A percentile compares a stretch with the other conserved stretches of the same genome.
Conservation (phyloP, 35 echinoderm and acorn worm species). For the Eucidaris tribuloides region DNA sequence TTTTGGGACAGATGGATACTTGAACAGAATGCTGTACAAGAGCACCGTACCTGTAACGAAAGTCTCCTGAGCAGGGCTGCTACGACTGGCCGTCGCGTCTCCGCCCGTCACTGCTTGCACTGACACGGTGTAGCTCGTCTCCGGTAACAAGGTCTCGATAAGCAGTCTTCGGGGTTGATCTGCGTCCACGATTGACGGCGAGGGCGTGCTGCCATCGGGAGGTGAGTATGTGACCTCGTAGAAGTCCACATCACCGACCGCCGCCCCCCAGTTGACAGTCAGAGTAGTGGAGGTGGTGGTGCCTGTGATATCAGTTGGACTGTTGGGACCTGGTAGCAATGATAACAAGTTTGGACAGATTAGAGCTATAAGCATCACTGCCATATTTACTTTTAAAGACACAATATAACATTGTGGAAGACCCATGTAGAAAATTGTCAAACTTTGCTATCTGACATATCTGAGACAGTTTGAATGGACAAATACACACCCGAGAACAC, state of each 20-base stretch:
- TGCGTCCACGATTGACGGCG: background rate
- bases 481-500: too few relatives aligned
- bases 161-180: background rate
- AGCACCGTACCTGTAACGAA: constrained; percentile 16
- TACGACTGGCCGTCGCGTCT: background rate
- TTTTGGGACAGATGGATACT: background rate
- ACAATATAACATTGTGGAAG: too few relatives aligned
- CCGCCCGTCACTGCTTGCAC: background rate
- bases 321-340: background rate
- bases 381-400: background rate
- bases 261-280: constrained; percentile 16
- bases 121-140: background rate
- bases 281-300: constrained; percentile 4
- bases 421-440: too few relatives aligned
- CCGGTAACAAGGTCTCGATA: background rate
- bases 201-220: background rate
- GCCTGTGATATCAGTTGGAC: background rate
- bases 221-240: constrained; percentile 37
- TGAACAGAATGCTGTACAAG: background rate
- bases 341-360: background rate
- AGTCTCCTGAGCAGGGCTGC: background rate
- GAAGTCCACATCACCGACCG: background rate
- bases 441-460: too few relatives aligned
- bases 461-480: too few relatives aligned
- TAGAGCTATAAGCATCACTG: background rate